These are phyloP conservation scores for Amblyopsis rosae DNA, from an alignment of 2,113 vertebrate genomes.

Conservation along the genomic window DNA sequence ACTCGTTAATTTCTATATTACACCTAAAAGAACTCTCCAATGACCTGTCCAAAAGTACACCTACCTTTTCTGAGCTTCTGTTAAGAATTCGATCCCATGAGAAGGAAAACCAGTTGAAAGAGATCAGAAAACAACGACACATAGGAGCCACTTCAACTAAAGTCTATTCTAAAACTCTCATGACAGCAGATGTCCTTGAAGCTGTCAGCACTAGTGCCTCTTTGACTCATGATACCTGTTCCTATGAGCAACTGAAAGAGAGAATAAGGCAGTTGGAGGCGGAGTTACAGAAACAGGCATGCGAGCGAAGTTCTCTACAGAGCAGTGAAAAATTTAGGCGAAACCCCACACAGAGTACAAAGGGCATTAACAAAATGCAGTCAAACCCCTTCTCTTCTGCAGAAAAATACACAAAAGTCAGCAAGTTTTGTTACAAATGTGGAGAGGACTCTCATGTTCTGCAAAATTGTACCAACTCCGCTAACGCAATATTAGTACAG, in stretches of 20 bases:
- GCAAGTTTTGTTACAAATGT: slow-evolving; percentile 20
- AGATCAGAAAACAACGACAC: neutral
- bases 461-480: neutral
- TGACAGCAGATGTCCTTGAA: neutral
- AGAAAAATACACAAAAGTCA: neutral
- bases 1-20: neutral
- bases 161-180: slow-evolving; percentile 1
- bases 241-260: neutral
- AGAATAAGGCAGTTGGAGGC: neutral
- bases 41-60: neutral
- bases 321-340: neutral
- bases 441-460: neutral
- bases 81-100: neutral
- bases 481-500: slow-evolving; percentile 15
- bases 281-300: neutral
- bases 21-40: neutral
- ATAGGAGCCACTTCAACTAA: neutral
- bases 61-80: slow-evolving; percentile 1
- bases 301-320: neutral
- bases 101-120: neutral
- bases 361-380: neutral
- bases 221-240: too few relatives aligned
- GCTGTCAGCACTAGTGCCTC: neutral
- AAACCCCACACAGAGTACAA: neutral
- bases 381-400: neutral